Evolutionary conservation across 2,797 vertebrate species (phyloP).

Genomic region (Dipus sagitta): DNA sequence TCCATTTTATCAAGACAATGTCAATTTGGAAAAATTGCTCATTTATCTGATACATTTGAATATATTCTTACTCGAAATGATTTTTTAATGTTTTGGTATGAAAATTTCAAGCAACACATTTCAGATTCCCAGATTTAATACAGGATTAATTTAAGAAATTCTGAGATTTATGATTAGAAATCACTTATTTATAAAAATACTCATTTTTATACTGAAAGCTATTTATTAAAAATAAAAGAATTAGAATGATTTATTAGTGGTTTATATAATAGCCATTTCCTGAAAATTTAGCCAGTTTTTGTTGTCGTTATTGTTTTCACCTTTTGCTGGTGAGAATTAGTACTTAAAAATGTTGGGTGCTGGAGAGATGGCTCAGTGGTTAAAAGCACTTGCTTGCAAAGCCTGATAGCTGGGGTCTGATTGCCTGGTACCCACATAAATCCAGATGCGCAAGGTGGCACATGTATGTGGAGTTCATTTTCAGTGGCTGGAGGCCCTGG

Average conservation of each 20-base stretch:
- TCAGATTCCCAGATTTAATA: not conserved
- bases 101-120: not conserved
- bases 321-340: not conserved
- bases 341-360: not conserved
- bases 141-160: not conserved
- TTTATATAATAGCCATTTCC: not conserved
- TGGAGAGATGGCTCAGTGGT: too few relatives aligned
- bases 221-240: not conserved
- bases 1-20: not conserved
- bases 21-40: not conserved
- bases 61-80: not conserved
- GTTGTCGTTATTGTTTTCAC: not conserved
- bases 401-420: too few relatives aligned
- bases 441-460: too few relatives aligned
- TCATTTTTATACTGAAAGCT: not conserved
- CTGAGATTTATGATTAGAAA: not conserved
- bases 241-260: not conserved
- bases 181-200: not conserved
- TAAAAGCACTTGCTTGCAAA: too few relatives aligned
- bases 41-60: not conserved
- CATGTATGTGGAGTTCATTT: too few relatives aligned
- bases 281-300: not conserved
- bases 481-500: too few relatives aligned
- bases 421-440: too few relatives aligned
- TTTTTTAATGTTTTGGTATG: not conserved